These are phyloP conservation scores for Tortricodes alternella DNA, from an alignment of 2,888 invertebrate genomes.

Conservation along the genomic window DNA sequence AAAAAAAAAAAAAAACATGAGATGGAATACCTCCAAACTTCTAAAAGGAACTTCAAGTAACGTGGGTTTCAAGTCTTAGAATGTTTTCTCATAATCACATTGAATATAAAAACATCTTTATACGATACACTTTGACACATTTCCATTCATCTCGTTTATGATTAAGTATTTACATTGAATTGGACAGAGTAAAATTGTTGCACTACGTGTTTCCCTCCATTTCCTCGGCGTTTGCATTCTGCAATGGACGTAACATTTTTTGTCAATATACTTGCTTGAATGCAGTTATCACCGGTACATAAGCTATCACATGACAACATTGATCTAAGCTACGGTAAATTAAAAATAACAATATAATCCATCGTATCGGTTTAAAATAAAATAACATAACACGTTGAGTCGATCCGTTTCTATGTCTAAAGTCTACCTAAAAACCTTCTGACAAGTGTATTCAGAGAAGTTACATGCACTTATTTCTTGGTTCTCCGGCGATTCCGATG, in stretches of 20 bases:
- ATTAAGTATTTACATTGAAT: conserved; percentile 48
- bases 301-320: conserved; percentile 73
- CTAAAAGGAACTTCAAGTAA: neutral
- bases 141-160: conserved; percentile 37
- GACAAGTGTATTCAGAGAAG: conserved; percentile 46
- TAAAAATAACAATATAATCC: conserved; percentile 46
- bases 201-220: conserved; percentile 74
- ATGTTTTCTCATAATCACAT: neutral
- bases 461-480: conserved; percentile 59
- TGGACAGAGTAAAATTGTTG: conserved; percentile 63
- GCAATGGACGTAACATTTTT: conserved; percentile 75
- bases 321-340: conserved; percentile 64
- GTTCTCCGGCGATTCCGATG: neutral
- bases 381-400: conserved; percentile 42
- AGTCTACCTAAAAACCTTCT: conserved; percentile 34
- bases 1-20: neutral
- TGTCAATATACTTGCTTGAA: conserved; percentile 57
- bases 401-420: conserved; percentile 38
- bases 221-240: conserved; percentile 75
- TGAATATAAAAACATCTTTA: conserved; percentile 29
- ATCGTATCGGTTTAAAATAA: conserved; percentile 43
- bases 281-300: conserved; percentile 42
- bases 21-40: neutral
- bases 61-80: neutral
- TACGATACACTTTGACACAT: conserved; percentile 34